phyloP scores from a whole-genome alignment of 2,797 vertebrate genomes.

The Limnodromus scolopaceus region DNA sequence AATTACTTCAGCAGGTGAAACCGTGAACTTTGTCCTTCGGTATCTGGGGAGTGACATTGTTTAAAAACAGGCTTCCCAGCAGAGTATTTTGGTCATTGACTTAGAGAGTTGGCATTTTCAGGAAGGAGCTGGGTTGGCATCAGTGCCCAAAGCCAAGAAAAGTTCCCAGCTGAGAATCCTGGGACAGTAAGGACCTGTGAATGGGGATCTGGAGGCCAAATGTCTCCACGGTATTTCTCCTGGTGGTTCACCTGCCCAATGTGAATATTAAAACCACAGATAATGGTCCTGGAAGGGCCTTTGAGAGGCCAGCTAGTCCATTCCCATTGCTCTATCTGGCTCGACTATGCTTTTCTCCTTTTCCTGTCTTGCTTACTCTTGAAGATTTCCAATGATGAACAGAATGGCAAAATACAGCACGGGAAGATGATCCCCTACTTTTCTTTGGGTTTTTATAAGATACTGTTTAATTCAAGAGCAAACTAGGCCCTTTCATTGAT shows the following conservation, averaged over 20 bases:
- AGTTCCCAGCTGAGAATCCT: not conserved
- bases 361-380: not conserved
- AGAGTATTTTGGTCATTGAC: not conserved
- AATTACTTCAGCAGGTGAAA: not conserved
- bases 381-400: not conserved
- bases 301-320: not conserved
- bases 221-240: not conserved
- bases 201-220: not conserved
- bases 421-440: not conserved
- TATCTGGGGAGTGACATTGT: not conserved
- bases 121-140: not conserved
- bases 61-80: not conserved
- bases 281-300: not conserved
- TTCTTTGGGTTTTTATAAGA: not conserved
- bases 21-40: not conserved
- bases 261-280: not conserved
- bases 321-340: not conserved
- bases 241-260: not conserved
- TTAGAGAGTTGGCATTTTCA: not conserved
- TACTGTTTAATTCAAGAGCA: not conserved
- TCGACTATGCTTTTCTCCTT: not conserved
- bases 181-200: not conserved
- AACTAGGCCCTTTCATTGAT: not conserved
- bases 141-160: not conserved
- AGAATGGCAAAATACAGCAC: not conserved